Percentiles rank a stretch among this genome's conserved stretches.
These are phyloP conservation scores for Aphelenchoides besseyi DNA, from an alignment of 1,140 invertebrate genomes.

Conservation along the genomic window DNA sequence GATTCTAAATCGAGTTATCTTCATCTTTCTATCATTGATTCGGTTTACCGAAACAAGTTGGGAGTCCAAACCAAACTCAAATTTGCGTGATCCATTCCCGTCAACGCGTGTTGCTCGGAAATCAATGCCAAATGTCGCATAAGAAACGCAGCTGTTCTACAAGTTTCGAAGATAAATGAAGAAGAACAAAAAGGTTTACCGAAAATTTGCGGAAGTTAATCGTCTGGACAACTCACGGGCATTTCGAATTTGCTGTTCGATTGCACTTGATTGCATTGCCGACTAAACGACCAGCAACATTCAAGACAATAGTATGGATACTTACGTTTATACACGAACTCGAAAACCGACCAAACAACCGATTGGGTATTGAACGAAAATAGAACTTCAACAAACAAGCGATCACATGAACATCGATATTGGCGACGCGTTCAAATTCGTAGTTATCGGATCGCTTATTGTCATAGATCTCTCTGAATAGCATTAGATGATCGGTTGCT, in stretches of 20 bases:
- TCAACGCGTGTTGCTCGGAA: not conserved
- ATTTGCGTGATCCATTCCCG: slow-evolving; percentile 10
- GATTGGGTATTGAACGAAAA: not conserved
- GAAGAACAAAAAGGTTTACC: not conserved
- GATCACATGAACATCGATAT: slow-evolving; percentile 3
- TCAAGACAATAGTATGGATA: slow-evolving; percentile 2
- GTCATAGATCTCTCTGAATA: slow-evolving; percentile 15
- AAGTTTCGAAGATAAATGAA: not conserved
- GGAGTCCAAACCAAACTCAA: slow-evolving; percentile 18
- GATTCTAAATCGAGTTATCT: not conserved
- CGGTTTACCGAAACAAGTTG: slow-evolving; percentile 9
- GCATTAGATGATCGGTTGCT: not conserved
- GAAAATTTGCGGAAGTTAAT: not conserved
- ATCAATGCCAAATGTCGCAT: slow-evolving; percentile 14
- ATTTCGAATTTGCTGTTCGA: slow-evolving; percentile 8
- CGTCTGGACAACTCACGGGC: slow-evolving; percentile 1
- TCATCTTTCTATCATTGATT: not conserved
- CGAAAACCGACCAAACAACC: not conserved
- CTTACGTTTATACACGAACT: not conserved
- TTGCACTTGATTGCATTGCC: not conserved
- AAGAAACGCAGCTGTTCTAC: slow-evolving; percentile 11
- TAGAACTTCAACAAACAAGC: slow-evolving; percentile 17
- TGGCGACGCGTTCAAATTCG: slow-evolving; percentile 3
- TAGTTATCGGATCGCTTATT: not conserved
- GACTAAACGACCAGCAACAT: not conserved